Evolutionary conservation across 2,888 invertebrate genomes (phyloP).

Genomic region (Erynnis tages): DNA sequence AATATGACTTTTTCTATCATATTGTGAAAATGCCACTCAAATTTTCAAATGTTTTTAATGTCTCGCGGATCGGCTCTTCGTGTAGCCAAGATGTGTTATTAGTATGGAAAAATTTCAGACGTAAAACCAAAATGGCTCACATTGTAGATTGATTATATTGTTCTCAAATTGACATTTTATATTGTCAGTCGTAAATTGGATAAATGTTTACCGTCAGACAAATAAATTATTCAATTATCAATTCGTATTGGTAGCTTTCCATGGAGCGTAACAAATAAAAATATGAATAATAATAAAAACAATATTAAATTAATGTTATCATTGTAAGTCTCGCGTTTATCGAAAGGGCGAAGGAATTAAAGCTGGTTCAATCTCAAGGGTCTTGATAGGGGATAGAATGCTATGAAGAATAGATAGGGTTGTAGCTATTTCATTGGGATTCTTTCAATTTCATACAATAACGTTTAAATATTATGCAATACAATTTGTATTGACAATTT

Average conservation of each 20-base stretch:
- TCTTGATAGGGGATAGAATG: background rate
- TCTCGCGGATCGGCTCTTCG: too few relatives aligned
- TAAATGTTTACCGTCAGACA: background rate
- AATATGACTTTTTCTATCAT: too few relatives aligned
- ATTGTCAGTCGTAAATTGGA: background rate
- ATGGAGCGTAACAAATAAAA: background rate
- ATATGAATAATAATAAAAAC: background rate
- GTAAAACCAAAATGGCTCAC: too few relatives aligned
- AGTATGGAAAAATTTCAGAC: too few relatives aligned
- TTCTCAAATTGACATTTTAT: background rate
- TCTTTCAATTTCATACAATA: too few relatives aligned
- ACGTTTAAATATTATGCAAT: too few relatives aligned
- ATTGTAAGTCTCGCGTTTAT: background rate
- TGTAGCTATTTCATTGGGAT: too few relatives aligned
- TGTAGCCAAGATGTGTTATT: too few relatives aligned
- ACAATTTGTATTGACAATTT: too few relatives aligned
- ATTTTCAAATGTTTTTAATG: too few relatives aligned
- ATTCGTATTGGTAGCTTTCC: background rate
- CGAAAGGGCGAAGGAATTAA: slow-evolving; percentile 6
- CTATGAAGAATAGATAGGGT: background rate
- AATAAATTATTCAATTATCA: background rate
- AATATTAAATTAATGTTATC: background rate
- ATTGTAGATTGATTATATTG: too few relatives aligned
- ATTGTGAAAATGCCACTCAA: too few relatives aligned
- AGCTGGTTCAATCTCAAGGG: background rate